phyloP scores from a whole-genome alignment of 2,113 vertebrate genomes.

The Anas platyrhynchos region DNA sequence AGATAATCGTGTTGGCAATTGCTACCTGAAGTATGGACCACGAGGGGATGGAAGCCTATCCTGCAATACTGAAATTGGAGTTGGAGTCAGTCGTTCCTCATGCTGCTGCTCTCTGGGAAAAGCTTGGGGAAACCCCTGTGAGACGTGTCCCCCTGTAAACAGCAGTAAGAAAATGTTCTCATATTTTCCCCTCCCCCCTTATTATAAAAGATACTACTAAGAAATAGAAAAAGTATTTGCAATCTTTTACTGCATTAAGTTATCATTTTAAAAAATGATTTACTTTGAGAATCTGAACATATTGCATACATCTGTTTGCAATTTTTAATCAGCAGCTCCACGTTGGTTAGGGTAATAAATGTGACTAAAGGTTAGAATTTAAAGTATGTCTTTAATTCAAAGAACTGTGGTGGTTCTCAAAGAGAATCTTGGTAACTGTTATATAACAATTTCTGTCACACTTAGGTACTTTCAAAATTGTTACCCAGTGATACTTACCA shows the following conservation, averaged over 20 bases:
- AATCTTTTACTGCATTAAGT: background rate
- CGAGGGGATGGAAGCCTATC: constrained; percentile 78
- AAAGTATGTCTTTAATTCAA: background rate
- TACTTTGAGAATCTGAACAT: background rate
- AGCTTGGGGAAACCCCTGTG: constrained; percentile 87
- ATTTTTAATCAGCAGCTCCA: background rate
- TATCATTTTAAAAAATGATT: background rate
- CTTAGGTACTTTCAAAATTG: background rate
- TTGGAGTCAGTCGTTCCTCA: constrained; percentile 85
- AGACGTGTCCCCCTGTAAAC: constrained; percentile 83
- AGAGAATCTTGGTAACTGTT: background rate
- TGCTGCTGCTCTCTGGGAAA: constrained; percentile 87
- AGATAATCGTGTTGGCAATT: constrained; percentile 86
- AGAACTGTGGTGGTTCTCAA: background rate
- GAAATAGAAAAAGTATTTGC: background rate
- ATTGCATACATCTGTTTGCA: background rate
- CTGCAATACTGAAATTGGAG: constrained; percentile 85
- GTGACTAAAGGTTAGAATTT: background rate
- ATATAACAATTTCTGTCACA: background rate
- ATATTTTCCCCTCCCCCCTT: background rate
- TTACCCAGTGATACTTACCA: background rate
- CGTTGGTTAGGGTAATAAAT: background rate
- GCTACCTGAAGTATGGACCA: constrained; percentile 81
- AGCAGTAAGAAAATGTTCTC: constrained; percentile 79
- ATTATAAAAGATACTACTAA: background rate